Conservation (phyloP, 2,888 invertebrate species). For the Sminthurides aquaticus region DNA sequence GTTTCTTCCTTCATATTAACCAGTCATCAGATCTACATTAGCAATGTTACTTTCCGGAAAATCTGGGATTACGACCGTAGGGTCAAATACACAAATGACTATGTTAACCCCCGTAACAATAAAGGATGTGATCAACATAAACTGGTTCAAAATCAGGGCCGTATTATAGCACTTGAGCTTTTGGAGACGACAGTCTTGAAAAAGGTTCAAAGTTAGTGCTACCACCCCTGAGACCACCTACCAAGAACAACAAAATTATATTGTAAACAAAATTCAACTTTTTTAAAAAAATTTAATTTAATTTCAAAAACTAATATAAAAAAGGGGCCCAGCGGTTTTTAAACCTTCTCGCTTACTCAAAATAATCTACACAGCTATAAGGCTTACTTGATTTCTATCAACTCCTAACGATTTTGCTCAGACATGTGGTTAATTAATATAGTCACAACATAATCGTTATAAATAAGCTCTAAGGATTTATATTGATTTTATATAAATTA, state of each 20-base stretch:
- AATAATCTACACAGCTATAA: too few species aligned
- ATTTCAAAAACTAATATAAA: not conserved
- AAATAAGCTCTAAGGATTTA: too few species aligned
- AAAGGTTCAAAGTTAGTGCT: conserved; percentile 64
- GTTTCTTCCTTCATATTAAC: too few species aligned
- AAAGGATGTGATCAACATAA: conserved; percentile 63
- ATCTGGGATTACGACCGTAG: conserved; percentile 50
- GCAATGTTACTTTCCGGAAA: not conserved
- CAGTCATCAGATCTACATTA: too few species aligned
- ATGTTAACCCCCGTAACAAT: conserved; percentile 67
- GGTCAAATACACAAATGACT: conserved; percentile 70
- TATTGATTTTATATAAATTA: too few species aligned
- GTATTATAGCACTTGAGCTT: conserved; percentile 61
- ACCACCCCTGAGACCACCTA: conserved; percentile 69
- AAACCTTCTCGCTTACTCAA: too few species aligned
- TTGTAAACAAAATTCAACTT: not conserved
- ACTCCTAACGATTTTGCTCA: too few species aligned
- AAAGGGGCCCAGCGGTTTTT: not conserved
- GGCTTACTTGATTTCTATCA: too few species aligned
- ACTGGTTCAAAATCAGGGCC: conserved; percentile 63
- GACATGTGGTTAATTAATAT: too few species aligned
- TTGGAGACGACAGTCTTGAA: conserved; percentile 70
- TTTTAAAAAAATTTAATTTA: not conserved
- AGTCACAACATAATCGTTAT: too few species aligned
- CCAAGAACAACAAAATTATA: not conserved